Percentiles rank a stretch among this genome's conserved stretches.
phyloP scores from a whole-genome alignment of 2,797 vertebrate genomes.

The Phrynocephalus vlangalii region DNA sequence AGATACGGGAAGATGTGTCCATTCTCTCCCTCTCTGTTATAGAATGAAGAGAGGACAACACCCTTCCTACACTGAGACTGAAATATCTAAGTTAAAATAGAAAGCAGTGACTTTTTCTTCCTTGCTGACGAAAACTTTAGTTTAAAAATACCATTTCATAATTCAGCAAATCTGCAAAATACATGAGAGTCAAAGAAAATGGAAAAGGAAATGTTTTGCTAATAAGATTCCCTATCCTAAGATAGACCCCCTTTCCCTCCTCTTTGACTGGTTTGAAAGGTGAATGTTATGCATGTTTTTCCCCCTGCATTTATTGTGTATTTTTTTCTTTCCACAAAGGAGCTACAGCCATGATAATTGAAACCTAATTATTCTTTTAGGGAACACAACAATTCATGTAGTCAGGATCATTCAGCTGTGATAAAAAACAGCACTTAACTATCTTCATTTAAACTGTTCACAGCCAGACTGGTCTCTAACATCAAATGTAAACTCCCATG shows the following conservation, averaged over 20 bases:
- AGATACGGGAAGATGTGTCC: too few relatives aligned
- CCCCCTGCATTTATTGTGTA: constrained; percentile 2
- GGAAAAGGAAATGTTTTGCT: neutral
- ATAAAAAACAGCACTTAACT: constrained; percentile 29
- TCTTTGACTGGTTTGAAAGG: neutral
- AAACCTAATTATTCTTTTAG: constrained; percentile 36
- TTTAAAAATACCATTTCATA: neutral
- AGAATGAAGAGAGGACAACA: neutral
- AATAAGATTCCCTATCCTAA: neutral
- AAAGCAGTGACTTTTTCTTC: neutral
- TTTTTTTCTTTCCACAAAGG: constrained; percentile 22
- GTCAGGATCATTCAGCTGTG: constrained; percentile 30
- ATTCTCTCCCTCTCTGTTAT: neutral
- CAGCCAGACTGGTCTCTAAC: constrained; percentile 3
- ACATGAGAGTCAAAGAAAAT: neutral
- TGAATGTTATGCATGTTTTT: neutral
- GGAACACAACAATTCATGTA: constrained; percentile 18
- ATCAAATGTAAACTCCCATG: constrained; percentile 15
- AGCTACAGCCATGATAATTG: constrained; percentile 4
- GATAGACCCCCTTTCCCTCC: neutral
- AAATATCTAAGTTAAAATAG: too few relatives aligned
- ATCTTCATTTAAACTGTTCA: constrained; percentile 31
- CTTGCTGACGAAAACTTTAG: neutral
- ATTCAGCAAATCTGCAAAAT: neutral
- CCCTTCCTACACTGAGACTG: neutral